Conservation (phyloP, 2,797 vertebrate genomes). For the Leucoraja ocellata region DNA sequence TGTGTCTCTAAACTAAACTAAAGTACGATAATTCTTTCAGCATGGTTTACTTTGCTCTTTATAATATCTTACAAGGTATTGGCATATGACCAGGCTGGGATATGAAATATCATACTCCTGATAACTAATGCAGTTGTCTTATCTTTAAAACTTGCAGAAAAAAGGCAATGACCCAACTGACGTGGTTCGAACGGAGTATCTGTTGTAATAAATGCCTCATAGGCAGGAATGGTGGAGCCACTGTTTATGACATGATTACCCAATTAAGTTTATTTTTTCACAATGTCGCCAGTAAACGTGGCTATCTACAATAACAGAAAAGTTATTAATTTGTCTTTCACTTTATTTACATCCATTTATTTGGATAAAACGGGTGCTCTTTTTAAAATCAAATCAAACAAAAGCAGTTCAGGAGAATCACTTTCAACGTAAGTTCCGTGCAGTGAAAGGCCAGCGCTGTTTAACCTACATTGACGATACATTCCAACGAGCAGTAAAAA, state of each 20-base stretch:
- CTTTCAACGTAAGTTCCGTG: not conserved
- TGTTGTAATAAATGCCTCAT: slow-evolving; percentile 23
- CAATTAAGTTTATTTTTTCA: slow-evolving; percentile 24
- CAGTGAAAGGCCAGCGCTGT: not conserved
- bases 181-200: not conserved
- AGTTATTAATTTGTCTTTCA: not conserved
- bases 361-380: not conserved
- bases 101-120: not conserved
- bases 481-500: too few relatives aligned
- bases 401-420: not conserved
- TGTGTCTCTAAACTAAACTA: too few relatives aligned
- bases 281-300: not conserved
- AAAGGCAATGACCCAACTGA: slow-evolving; percentile 6
- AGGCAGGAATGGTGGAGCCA: not conserved
- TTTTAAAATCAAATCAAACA: not conserved
- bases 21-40: not conserved
- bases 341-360: not conserved
- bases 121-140: not conserved
- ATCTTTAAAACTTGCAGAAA: slow-evolving; percentile 23
- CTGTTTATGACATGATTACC: slow-evolving; percentile 18
- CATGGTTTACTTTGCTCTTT: not conserved
- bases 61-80: not conserved
- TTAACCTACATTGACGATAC: not conserved
- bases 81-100: not conserved
- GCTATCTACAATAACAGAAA: not conserved